These are phyloP conservation scores for Erynnis tages DNA, from an alignment of 2,888 invertebrate genomes.

Conservation along the genomic window DNA sequence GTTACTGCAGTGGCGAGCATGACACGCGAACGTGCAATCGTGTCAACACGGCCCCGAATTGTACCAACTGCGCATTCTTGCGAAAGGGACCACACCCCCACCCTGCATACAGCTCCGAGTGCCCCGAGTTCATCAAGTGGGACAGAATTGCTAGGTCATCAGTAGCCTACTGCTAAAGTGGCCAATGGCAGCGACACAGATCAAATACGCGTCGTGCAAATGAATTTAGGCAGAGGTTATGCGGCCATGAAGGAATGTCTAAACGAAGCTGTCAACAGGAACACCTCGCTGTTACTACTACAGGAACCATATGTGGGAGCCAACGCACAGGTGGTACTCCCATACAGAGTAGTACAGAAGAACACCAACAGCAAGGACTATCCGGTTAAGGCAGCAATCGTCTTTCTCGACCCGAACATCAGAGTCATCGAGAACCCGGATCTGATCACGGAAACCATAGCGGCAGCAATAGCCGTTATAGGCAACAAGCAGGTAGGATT, in stretches of 20 bases:
- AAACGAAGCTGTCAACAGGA: too few species aligned
- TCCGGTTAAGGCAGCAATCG: not conserved
- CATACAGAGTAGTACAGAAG: not conserved
- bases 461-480: not conserved
- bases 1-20: constrained; percentile 27
- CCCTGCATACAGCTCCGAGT: constrained; percentile 8
- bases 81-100: not conserved
- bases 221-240: not conserved
- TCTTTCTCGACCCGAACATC: not conserved
- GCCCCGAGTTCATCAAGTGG: not conserved
- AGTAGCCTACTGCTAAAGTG: not conserved
- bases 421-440: not conserved
- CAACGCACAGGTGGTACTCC: not conserved
- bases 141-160: not conserved
- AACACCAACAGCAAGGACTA: not conserved
- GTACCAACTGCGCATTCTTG: constrained; percentile 27
- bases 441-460: not conserved
- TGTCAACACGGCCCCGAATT: constrained; percentile 9
- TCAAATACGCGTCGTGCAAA: not conserved
- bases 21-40: constrained; percentile 20
- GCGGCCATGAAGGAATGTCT: too few species aligned
- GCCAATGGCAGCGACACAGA: not conserved
- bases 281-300: too few species aligned
- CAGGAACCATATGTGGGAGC: too few species aligned
- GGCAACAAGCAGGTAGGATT: not conserved